phyloP scores from a whole-genome alignment of 2,797 vertebrate species.

The Aulostomus chinensis region DNA sequence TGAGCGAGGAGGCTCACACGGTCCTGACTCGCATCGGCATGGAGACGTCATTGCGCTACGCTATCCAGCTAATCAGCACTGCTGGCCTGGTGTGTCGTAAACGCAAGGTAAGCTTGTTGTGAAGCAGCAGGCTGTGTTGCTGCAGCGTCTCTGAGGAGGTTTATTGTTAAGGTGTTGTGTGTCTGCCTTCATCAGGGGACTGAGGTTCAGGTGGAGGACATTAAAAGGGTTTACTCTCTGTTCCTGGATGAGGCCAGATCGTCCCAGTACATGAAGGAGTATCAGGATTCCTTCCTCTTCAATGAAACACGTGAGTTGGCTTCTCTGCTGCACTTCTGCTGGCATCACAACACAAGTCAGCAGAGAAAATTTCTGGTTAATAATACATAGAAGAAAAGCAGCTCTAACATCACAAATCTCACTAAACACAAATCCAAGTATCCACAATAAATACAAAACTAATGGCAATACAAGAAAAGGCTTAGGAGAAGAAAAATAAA shows the following conservation, averaged over 20 bases:
- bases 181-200: conserved; percentile 80
- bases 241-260: conserved; percentile 93
- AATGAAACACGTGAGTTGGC: conserved; percentile 90
- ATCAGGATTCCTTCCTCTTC: conserved; percentile 95
- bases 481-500: too few species aligned
- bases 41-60: conserved; percentile 93
- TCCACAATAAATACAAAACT: too few species aligned
- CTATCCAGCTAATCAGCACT: conserved; percentile 95
- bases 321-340: not conserved
- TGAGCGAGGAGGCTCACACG: conserved; percentile 91
- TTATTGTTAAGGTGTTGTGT: not conserved
- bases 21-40: conserved; percentile 94
- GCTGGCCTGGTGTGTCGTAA: conserved; percentile 93
- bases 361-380: too few species aligned
- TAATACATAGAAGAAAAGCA: too few species aligned
- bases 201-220: conserved; percentile 94
- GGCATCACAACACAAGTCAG: too few species aligned
- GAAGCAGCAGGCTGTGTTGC: not conserved
- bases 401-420: too few species aligned
- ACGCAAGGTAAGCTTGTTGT: conserved; percentile 81
- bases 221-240: conserved; percentile 92
- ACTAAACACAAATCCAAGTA: too few species aligned
- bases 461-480: too few species aligned
- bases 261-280: conserved; percentile 96
- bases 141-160: not conserved